Evolutionary conservation across 2,888 invertebrate genomes (phyloP), one percentile per base, ranked within the genome.

Genomic region (Trissoscelio sp.): DNA sequence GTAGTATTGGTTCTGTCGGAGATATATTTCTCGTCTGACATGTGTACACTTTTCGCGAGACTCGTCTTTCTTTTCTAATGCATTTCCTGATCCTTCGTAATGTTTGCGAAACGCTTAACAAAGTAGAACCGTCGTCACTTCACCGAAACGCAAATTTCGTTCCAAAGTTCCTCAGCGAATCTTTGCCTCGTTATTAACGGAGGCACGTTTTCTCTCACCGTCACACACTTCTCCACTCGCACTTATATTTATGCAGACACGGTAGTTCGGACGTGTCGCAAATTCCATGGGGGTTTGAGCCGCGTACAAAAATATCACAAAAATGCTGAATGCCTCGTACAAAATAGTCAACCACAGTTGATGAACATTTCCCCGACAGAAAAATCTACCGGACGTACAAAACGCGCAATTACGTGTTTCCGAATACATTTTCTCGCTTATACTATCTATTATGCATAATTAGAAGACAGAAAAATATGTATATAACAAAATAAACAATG

Each of bases 121-220:
- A 78, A 78, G 51, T 66, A 66, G 51, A 70, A 66, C 55, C 78
- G 48, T 53, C 64, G 66, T 31, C 77, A 77, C 60, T 62, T 62
- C 44, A 42, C 57, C 55, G 67, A 72, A 77, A 77, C 62, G 55
- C 73, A 77, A 81, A 73, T 81, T 81, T 77, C 66, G 51, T 66
- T 70, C 70, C 22, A 48, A 69, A 74, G 69, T 74, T 80, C 51
- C 72, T 77, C 58, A 31, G 48, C 77, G 77, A 81, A 81, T 81
- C 81, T 77, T 81, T 67, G 77, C 72, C 69, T 81, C 81, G 81
- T 81, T 81, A 81, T 77, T 78, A 78, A 81, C 78, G 70, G 70
- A 81, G 55, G 81, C 78, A 78, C 78, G 81, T 78, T 73, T 72
- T 78, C 72, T 60, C 69, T 62, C 70, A 14, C 42, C 46, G 44